These are phyloP conservation scores for Dicentrarchus labrax DNA, from an alignment of 2,113 vertebrate genomes.

Conservation along the genomic window DNA sequence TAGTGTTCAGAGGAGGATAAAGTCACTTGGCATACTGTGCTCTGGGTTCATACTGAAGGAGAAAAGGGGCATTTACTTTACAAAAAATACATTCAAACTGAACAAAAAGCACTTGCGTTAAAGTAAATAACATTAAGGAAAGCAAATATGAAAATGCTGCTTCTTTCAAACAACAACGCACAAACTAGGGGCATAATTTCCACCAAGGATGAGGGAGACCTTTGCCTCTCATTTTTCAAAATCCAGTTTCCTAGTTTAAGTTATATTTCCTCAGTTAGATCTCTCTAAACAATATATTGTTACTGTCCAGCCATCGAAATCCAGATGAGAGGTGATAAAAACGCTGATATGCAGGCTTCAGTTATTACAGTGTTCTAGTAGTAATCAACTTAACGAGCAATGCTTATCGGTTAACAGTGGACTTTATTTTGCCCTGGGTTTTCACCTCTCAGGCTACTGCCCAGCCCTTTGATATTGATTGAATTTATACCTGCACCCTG, in stretches of 20 bases:
- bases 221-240: neutral
- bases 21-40: neutral
- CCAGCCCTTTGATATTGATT: neutral
- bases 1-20: slow-evolving; percentile 16
- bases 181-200: neutral
- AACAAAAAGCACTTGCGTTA: neutral
- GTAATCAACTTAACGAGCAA: no score
- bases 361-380: no score
- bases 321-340: no score
- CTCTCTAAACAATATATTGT: neutral
- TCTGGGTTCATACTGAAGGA: neutral
- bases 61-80: neutral
- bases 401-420: neutral
- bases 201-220: no score
- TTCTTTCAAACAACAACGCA: slow-evolving; percentile 1
- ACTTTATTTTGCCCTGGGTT: slow-evolving; percentile 11
- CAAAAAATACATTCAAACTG: neutral
- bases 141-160: slow-evolving; percentile 10
- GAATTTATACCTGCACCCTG: neutral
- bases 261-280: neutral
- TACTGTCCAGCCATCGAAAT: neutral
- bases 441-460: slow-evolving; percentile 11
- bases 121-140: slow-evolving; percentile 7
- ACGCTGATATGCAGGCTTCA: no score
- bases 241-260: neutral